Percentiles rank a stretch among this genome's conserved stretches.
Conservation (phyloP, 2,888 invertebrate genomes). For the Dioctria linearis region DNA sequence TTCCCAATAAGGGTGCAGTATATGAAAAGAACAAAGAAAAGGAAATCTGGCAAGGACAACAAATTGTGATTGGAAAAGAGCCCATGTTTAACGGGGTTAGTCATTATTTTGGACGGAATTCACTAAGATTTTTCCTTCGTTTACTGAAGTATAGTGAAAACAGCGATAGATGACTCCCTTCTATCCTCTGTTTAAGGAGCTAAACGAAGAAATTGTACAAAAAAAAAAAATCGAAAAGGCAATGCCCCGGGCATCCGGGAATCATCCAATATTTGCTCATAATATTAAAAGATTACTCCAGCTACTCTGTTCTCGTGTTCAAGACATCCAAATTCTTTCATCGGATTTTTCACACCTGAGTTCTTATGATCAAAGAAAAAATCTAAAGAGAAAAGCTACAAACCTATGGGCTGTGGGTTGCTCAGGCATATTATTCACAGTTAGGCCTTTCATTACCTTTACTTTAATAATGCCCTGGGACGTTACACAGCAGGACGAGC, state of each 20-base stretch:
- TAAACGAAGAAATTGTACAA: background rate
- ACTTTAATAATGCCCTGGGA: background rate
- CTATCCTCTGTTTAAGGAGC: background rate
- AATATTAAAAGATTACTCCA: background rate
- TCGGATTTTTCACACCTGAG: constrained; percentile 20
- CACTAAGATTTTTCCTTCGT: constrained; percentile 9
- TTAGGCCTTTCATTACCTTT: background rate
- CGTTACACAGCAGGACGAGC: background rate
- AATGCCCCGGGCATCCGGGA: constrained; percentile 2
- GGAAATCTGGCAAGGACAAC: constrained; percentile 33
- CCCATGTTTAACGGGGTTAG: constrained; percentile 34
- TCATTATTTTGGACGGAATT: constrained; percentile 37
- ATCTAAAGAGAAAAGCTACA: background rate
- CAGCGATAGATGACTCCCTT: constrained; percentile 15
- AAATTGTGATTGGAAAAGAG: constrained; percentile 39
- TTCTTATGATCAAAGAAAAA: constrained; percentile 24
- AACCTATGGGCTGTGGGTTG: too few species aligned
- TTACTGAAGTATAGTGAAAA: constrained; percentile 4
- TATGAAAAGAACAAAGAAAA: constrained; percentile 5
- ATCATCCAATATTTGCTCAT: constrained; percentile 1
- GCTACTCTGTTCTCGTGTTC: background rate
- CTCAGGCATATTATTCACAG: background rate
- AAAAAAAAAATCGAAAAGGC: constrained; percentile 9
- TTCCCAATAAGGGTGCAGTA: constrained; percentile 8
- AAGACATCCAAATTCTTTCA: constrained; percentile 16